Percentiles rank a stretch among this genome's conserved stretches.
phyloP scores from a whole-genome alignment of 1,140 invertebrate species.

The Philotrypesis tridentata region DNA sequence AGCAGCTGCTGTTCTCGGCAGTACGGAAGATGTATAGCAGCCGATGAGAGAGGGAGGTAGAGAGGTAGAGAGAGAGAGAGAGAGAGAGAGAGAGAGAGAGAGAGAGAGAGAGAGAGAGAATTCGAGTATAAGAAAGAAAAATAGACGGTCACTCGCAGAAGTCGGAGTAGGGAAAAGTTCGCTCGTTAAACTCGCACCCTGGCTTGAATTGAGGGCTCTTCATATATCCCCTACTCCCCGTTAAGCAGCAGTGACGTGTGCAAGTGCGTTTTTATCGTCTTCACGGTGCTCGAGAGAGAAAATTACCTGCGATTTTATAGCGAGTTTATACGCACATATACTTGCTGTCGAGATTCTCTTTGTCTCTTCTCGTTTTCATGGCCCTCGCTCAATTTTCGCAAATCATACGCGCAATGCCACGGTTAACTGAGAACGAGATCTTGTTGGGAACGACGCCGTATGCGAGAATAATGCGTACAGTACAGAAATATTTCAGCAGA shows the following conservation, averaged over 20 bases:
- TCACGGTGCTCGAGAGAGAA: background rate
- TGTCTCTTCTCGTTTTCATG: background rate
- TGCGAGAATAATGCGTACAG: no score
- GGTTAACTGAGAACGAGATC: no score
- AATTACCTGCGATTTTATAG: background rate
- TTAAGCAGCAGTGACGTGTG: slow-evolving; percentile 11
- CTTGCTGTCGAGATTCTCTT: background rate
- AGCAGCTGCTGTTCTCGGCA: no score
- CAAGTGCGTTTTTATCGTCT: slow-evolving; percentile 23
- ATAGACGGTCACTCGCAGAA: slow-evolving; percentile 1
- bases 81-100: background rate
- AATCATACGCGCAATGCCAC: no score
- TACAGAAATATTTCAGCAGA: no score
- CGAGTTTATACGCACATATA: background rate
- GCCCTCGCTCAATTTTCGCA: background rate
- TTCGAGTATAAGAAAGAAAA: background rate
- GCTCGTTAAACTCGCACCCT: slow-evolving; percentile 8
- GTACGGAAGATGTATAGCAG: no score
- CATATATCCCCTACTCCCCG: background rate
- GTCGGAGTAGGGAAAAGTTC: slow-evolving; percentile 14
- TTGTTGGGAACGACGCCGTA: no score
- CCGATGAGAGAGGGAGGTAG: no score
- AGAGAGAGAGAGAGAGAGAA: background rate
- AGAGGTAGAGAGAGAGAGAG: no score
- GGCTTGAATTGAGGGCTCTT: slow-evolving; percentile 14